A percentile compares a stretch with the other conserved stretches of the same genome.
phyloP scores from a whole-genome alignment of 2,113 vertebrate species.

The Gallinago media region DNA sequence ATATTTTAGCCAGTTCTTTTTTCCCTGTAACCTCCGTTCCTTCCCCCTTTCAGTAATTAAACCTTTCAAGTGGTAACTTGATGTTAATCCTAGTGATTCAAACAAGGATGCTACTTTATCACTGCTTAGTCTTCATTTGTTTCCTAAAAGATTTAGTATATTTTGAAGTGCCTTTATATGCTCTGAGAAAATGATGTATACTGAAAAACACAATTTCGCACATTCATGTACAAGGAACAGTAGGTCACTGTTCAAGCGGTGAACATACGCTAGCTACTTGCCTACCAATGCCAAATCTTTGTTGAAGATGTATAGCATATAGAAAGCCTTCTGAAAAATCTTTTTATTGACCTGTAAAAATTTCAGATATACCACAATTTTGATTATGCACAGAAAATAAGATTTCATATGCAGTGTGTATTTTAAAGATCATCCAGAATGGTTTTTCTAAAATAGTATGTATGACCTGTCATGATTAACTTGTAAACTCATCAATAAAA shows the following conservation, averaged over 20 bases:
- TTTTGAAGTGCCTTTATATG: neutral
- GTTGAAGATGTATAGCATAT: neutral
- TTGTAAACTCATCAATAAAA: neutral
- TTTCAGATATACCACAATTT: neutral
- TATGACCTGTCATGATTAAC: neutral
- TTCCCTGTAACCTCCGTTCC: neutral
- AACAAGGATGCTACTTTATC: neutral
- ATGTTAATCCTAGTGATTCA: neutral
- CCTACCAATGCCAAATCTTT: neutral
- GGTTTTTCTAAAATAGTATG: neutral
- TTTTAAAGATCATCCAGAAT: neutral
- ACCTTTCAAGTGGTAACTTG: neutral
- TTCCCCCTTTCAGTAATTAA: neutral
- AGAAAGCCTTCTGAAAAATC: neutral
- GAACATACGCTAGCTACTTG: neutral
- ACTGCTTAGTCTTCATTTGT: neutral
- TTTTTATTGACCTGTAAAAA: neutral
- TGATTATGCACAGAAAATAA: neutral
- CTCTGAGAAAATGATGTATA: neutral
- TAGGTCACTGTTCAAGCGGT: neutral
- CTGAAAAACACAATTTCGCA: neutral
- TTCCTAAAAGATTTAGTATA: neutral
- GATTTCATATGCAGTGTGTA: neutral
- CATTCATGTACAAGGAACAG: accelerated
- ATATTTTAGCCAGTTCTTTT: neutral